Conservation (phyloP, 2,797 vertebrate species). For the Potorous gilbertii region DNA sequence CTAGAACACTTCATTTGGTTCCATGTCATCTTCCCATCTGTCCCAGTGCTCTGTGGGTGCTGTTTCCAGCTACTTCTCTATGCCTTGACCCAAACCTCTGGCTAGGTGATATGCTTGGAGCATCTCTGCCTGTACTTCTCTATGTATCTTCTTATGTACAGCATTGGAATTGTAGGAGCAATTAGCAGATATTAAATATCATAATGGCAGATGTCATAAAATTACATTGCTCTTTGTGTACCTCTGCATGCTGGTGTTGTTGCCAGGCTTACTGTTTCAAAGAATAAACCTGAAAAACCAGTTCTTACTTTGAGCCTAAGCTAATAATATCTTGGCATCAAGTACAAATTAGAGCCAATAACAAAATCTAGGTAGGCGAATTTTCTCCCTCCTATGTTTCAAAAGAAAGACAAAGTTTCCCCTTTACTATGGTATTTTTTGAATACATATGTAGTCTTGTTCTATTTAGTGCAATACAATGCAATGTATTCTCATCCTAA, state of each 20-base stretch:
- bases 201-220: not conserved
- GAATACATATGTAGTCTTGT: not conserved
- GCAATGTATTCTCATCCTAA: not conserved
- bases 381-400: conserved; percentile 4
- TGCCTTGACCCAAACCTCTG: not conserved
- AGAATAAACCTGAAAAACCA: conserved; percentile 30
- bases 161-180: not conserved
- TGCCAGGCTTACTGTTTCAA: not conserved
- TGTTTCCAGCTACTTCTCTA: not conserved
- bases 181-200: not conserved
- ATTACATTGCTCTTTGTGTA: not conserved
- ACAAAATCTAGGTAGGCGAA: not conserved
- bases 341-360: not conserved
- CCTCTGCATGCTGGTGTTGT: not conserved
- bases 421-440: not conserved
- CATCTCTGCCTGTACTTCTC: not conserved
- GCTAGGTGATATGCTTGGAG: not conserved
- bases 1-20: not conserved
- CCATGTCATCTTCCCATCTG: not conserved
- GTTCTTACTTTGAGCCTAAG: conserved; percentile 28
- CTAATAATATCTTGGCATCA: not conserved
- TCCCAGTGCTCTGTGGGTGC: not conserved
- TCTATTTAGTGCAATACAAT: not conserved
- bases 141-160: not conserved
- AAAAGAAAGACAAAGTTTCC: not conserved